Percentiles rank a stretch among this genome's conserved stretches.
Conservation (phyloP, 2,797 vertebrate genomes). For the Micrastur ruficollis region DNA sequence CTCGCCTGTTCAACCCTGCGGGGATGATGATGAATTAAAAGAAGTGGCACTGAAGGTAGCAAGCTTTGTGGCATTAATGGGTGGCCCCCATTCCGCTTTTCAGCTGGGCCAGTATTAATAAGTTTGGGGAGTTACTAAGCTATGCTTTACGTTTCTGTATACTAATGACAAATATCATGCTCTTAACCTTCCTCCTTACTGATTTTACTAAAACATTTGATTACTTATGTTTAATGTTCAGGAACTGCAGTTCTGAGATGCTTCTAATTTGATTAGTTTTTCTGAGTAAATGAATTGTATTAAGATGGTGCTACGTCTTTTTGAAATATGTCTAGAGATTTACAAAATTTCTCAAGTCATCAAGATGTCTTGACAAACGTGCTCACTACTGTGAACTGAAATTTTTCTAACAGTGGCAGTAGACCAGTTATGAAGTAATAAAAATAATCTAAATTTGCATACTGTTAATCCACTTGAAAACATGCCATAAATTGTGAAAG, state of each 20-base stretch:
- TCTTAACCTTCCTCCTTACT: background rate
- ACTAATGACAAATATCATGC: background rate
- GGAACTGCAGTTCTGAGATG: background rate
- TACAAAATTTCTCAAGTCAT: conserved; percentile 17
- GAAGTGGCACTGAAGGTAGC: background rate
- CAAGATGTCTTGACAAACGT: background rate
- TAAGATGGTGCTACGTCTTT: background rate
- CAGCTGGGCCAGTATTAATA: background rate
- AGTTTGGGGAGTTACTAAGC: background rate
- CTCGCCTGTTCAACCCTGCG: background rate
- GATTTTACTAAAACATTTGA: background rate
- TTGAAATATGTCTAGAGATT: background rate
- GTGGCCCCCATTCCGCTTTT: background rate
- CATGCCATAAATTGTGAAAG: background rate
- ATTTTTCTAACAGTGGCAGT: background rate
- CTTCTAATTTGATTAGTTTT: background rate
- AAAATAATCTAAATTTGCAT: background rate
- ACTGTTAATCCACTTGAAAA: conserved; percentile 11
- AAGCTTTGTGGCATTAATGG: background rate
- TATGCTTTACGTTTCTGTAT: background rate
- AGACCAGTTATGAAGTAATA: background rate
- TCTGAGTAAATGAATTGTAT: background rate
- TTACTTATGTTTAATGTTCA: background rate
- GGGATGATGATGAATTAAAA: background rate
- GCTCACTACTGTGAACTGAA: background rate